Percentiles rank a stretch among this genome's conserved stretches.
Evolutionary conservation across 2,888 invertebrate species (phyloP).

Genomic region (Drosophila melanosoma): DNA sequence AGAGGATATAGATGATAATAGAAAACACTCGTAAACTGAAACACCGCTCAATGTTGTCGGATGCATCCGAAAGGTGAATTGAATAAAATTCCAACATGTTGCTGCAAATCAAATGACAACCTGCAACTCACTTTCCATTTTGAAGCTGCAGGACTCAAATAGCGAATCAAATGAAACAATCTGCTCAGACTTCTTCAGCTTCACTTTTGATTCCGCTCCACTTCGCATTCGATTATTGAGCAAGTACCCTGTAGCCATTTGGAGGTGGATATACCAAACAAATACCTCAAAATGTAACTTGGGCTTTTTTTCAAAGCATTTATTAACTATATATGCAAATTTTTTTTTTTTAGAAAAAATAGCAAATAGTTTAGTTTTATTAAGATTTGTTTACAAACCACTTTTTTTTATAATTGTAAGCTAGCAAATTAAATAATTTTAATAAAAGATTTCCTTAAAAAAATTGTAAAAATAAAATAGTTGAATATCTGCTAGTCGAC

Average conservation of each 20-base stretch:
- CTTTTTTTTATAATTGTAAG: too few species aligned
- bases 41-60: constrained; percentile 8
- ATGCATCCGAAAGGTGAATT: constrained; percentile 34
- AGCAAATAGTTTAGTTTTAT: too few species aligned
- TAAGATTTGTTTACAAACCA: too few species aligned
- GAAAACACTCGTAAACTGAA: constrained; percentile 34
- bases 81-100: constrained; percentile 25
- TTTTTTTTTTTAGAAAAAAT: too few species aligned
- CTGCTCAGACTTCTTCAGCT: background rate
- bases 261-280: too few species aligned
- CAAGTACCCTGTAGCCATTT: constrained; percentile 5
- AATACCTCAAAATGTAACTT: background rate
- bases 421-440: background rate
- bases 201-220: constrained; percentile 23
- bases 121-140: constrained; percentile 46
- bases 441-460: background rate
- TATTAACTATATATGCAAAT: background rate
- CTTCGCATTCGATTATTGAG: constrained; percentile 35
- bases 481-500: constrained; percentile 14
- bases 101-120: constrained; percentile 35
- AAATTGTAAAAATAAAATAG: background rate
- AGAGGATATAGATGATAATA: constrained; percentile 27
- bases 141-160: constrained; percentile 8
- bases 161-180: background rate
- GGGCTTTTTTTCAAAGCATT: background rate